These are phyloP conservation scores for Hirundo rustica DNA, from an alignment of 2,797 vertebrate genomes.

Conservation along the genomic window DNA sequence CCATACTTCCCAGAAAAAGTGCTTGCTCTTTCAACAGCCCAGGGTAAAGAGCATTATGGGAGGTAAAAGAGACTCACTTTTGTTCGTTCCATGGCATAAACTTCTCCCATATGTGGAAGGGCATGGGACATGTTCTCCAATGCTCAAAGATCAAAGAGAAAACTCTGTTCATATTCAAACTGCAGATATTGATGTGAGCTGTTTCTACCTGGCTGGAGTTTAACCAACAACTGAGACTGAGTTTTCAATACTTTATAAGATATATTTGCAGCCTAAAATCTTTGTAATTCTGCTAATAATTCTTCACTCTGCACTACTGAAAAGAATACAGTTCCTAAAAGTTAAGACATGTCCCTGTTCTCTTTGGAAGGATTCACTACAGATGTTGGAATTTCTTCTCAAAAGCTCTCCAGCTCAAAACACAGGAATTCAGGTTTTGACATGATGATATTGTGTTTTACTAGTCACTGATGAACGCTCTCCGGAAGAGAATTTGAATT, in stretches of 20 bases:
- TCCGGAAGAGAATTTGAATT: background rate
- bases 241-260: background rate
- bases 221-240: fast-evolving
- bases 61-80: background rate
- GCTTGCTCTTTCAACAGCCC: background rate
- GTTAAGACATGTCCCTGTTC: background rate
- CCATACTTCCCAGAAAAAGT: background rate
- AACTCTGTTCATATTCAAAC: background rate
- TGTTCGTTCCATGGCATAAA: background rate
- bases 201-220: background rate
- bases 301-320: background rate
- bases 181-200: background rate
- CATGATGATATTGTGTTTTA: background rate
- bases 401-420: background rate
- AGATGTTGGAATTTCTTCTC: background rate
- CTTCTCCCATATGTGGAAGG: background rate
- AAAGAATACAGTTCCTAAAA: background rate
- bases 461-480: background rate
- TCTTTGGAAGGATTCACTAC: background rate
- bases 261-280: background rate
- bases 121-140: fast-evolving
- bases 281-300: background rate
- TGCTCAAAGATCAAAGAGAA: background rate
- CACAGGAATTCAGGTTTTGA: background rate
- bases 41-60: background rate